A percentile compares a stretch with the other conserved stretches of the same genome.
Conservation (phyloP, 2,113 vertebrate species). For the Peromyscus maniculatus region DNA sequence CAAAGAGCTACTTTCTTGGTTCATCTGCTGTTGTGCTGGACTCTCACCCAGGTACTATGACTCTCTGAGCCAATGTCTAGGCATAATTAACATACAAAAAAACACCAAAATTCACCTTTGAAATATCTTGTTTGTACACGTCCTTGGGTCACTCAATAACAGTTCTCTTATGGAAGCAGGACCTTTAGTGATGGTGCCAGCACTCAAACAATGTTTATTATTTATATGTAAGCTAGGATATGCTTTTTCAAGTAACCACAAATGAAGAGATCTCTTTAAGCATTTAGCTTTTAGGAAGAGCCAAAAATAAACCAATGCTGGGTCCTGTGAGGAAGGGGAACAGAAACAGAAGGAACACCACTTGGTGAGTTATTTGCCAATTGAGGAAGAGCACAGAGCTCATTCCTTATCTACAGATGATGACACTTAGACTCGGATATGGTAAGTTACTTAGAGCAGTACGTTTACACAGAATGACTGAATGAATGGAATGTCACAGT, state of each 20-base stretch:
- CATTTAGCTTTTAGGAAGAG: background rate
- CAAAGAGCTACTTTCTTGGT: background rate
- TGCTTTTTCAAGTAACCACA: background rate
- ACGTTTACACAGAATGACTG: background rate
- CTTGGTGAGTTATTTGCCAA: background rate
- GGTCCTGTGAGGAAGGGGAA: background rate
- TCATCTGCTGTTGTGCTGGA: background rate
- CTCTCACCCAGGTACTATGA: background rate
- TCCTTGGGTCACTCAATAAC: background rate
- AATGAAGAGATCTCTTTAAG: background rate
- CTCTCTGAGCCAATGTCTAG: background rate
- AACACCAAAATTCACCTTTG: background rate
- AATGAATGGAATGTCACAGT: slow-evolving; percentile 16
- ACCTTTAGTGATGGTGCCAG: background rate
- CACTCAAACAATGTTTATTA: background rate
- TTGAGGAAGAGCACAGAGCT: background rate
- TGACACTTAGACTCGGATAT: background rate
- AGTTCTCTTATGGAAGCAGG: background rate
- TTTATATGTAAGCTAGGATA: background rate
- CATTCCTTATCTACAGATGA: background rate
- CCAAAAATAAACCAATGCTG: background rate
- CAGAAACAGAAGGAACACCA: background rate
- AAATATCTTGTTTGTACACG: background rate
- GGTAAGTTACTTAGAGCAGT: background rate
- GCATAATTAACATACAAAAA: background rate